Base-by-base conservation (phyloP, 2,797 vertebrate species). In the Coilia nasus region DNA sequence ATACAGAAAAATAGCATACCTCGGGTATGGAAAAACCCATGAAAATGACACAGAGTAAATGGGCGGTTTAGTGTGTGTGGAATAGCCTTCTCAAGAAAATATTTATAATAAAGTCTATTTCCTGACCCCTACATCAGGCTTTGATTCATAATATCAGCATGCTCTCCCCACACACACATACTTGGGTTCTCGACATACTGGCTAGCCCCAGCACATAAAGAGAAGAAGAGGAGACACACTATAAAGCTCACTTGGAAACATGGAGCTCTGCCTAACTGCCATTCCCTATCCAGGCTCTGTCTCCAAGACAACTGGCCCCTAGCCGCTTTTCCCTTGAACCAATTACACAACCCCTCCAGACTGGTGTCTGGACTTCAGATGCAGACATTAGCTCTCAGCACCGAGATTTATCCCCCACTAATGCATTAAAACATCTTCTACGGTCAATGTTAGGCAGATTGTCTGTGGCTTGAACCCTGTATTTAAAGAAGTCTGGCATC, bases 41-140 rank as follows among this genome's bases (percentile, higher is more conserved):
- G 89, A 84, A 87, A 91, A 87, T 23, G 67, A 84, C 90, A 92
- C 89, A 87, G 90, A 78, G 83, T 83, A 57, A 83, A 90, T 89
- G 41, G 88, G 86, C 64, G 41, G 64, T 85, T 84, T 84, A 64
- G 83, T 84, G 21, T 9, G 84, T 83, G 81, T 78, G 17, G 81
- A 90, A 86, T 81, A 83, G 78, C 75, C 81, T 54, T 78, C 81
- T 6, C 84, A 82, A 85, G 67, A 89, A 87, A 89, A 89, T 84
- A 86, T 86, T 81, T 62, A 11, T 82, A 54, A 9, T 54, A 54
- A 3, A 54, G 14, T 54, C 17, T 5, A 64, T 46, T 44, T 88
- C 85, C 86, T 78, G 12, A 47, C 85, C 75, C 67, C 41, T 41
- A 25, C 62, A 44, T 10, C 25, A 82, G 50, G 44, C 47, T 81